Evolutionary conservation across 2,113 vertebrate species (phyloP).

Genomic region (Albula goreensis): DNA sequence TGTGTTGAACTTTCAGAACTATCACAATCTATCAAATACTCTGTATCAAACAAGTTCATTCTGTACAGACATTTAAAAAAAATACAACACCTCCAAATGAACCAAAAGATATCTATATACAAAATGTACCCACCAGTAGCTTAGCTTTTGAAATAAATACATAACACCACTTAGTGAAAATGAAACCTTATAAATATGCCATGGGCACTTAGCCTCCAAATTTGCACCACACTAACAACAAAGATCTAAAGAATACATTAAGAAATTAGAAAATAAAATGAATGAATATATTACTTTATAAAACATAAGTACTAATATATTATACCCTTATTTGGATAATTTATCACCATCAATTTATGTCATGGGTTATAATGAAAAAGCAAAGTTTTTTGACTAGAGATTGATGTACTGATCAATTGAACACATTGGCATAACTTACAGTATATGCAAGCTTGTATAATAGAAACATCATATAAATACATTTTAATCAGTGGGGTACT

Average conservation of each 20-base stretch:
- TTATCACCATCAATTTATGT: neutral
- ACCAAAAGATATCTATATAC: constrained; percentile 51
- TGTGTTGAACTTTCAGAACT: constrained; percentile 66
- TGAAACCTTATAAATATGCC: neutral
- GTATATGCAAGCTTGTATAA: neutral
- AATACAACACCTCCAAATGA: constrained; percentile 39
- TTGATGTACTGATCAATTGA: neutral
- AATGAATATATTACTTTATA: neutral
- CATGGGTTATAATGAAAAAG: neutral
- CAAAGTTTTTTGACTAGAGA: neutral
- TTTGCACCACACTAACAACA: constrained; percentile 64
- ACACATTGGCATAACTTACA: neutral
- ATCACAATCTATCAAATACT: constrained; percentile 33
- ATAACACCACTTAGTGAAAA: constrained; percentile 37
- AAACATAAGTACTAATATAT: neutral
- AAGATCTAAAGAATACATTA: neutral
- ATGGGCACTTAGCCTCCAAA: constrained; percentile 73
- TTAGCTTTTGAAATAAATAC: constrained; percentile 53
- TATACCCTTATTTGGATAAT: neutral
- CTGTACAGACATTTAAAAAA: constrained; percentile 43
- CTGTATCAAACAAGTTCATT: constrained; percentile 39
- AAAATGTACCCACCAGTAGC: constrained; percentile 49
- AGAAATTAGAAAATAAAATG: neutral
- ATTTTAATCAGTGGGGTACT: neutral
- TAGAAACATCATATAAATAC: neutral